Evolutionary conservation across 2,888 invertebrate species (phyloP), one percentile per base, ranked within the genome.

Genomic region (Microctonus aethiopoides): DNA sequence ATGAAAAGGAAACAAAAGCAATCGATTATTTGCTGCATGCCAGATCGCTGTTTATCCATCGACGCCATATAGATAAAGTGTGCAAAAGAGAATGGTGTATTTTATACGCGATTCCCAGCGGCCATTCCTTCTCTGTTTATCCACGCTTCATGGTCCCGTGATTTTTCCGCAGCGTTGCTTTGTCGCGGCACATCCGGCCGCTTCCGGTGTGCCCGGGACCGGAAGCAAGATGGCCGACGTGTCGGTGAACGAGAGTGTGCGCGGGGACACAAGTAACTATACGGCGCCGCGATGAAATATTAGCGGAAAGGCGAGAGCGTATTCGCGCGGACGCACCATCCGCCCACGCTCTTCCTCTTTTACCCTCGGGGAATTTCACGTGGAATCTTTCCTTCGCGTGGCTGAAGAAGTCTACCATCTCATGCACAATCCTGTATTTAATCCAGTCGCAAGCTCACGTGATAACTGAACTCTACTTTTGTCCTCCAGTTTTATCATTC

Each of bases 151-250:
- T 83, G 83, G 80, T 79, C 76, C 76, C 73, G 80, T 82, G 83
- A 83, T 84, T 84, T 84, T 84, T 84, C 80, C 81, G 79, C 83
- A 82, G 81, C 77, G 77, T 73, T 78, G 81, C 84, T 85, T 85
- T 84, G 83, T 84, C 83, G 79, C 77, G 79, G 78, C 79, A 78
- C 82, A 82, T 84, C 83, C 83, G 80, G 80, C 77, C 79, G 80
- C 79, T 84, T 83, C 82, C 84, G 82, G 82, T 72, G 75, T 74
- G 73, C 77, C 78, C 77, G 79, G 75, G 75, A 76, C 84, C 83
- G 84, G 85, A 85, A 85, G 76, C 80, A 83, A 84, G 81, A 85
- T 84, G 84, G 81, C 84, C 78, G 82, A 72, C 75, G 74, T 57
- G 71, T 70, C 54, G 71, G 62, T 57, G 65, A 68, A 60, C 60